Percentiles rank a stretch among this genome's conserved stretches.
These are phyloP conservation scores for Mystacornis crossleyi DNA, from an alignment of 2,113 vertebrate genomes.

Conservation along the genomic window DNA sequence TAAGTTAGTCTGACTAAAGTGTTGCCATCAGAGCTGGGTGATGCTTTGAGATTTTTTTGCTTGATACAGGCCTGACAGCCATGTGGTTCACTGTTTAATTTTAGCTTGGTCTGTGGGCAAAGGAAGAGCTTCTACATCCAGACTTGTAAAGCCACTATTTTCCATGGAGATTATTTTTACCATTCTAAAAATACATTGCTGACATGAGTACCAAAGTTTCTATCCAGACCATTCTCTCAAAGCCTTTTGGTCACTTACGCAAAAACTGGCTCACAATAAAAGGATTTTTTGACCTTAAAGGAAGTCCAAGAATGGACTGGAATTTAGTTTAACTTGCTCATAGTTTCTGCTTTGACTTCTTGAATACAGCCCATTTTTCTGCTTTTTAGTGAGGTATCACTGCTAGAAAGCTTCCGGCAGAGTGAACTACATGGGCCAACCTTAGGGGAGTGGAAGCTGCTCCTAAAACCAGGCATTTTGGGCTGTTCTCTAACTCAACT, in stretches of 20 bases:
- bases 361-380: not conserved
- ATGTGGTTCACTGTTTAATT: not conserved
- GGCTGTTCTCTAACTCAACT: not conserved
- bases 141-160: slow-evolving; percentile 35
- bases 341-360: slow-evolving; percentile 5
- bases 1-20: not conserved
- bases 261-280: slow-evolving; percentile 46
- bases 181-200: slow-evolving; percentile 48
- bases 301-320: slow-evolving; percentile 28
- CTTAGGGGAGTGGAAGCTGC: not conserved
- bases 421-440: not conserved
- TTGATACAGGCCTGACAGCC: not conserved
- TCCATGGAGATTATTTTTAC: slow-evolving; percentile 46
- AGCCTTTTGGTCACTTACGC: slow-evolving; percentile 44
- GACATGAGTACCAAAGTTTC: not conserved
- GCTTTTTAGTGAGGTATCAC: not conserved
- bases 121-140: slow-evolving; percentile 33
- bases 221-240: slow-evolving; percentile 23
- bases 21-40: not conserved
- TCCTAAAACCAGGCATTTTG: not conserved
- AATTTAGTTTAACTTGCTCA: slow-evolving; percentile 22
- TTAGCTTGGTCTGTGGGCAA: slow-evolving; percentile 11
- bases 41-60: not conserved
- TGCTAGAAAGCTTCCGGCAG: slow-evolving; percentile 1
- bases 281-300: slow-evolving; percentile 50